phyloP scores from a whole-genome alignment of 2,797 vertebrate species.

The Presbytis comata region DNA sequence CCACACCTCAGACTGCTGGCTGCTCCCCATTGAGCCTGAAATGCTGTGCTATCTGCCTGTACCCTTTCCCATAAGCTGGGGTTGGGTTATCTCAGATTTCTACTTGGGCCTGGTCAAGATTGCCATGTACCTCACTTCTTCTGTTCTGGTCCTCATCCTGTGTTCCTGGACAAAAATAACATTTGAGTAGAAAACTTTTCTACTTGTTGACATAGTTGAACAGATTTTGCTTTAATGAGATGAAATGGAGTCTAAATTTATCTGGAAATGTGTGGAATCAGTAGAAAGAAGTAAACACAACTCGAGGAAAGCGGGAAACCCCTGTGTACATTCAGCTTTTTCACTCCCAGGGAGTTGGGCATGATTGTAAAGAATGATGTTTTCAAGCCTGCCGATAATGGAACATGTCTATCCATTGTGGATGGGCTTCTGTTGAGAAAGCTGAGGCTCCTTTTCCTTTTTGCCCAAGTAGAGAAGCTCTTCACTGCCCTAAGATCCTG shows the following conservation, averaged over 20 bases:
- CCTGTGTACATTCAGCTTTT: neutral
- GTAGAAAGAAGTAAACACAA: constrained; percentile 8
- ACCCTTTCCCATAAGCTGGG: neutral
- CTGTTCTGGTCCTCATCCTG: constrained; percentile 33
- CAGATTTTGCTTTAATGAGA: constrained; percentile 79
- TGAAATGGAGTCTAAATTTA: constrained; percentile 74
- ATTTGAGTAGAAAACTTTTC: constrained; percentile 74
- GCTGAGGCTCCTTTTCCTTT: neutral
- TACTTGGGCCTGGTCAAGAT: neutral
- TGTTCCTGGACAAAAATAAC: constrained; percentile 71
- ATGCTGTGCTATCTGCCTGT: neutral
- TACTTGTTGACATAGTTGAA: constrained; percentile 74
- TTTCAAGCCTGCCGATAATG: neutral
- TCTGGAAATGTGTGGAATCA: constrained; percentile 66
- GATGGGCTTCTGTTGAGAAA: neutral
- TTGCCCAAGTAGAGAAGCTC: neutral
- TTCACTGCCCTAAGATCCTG: neutral
- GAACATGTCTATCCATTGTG: neutral
- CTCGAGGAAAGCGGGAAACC: constrained; percentile 42
- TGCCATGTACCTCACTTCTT: constrained; percentile 35
- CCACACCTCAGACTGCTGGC: neutral
- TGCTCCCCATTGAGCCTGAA: neutral
- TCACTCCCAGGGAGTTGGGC: neutral
- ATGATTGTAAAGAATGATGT: neutral
- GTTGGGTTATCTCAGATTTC: neutral